A percentile compares a stretch with the other conserved stretches of the same genome.
Evolutionary conservation across 2,888 invertebrate species (phyloP).

Genomic region (Argyra leucocephala): DNA sequence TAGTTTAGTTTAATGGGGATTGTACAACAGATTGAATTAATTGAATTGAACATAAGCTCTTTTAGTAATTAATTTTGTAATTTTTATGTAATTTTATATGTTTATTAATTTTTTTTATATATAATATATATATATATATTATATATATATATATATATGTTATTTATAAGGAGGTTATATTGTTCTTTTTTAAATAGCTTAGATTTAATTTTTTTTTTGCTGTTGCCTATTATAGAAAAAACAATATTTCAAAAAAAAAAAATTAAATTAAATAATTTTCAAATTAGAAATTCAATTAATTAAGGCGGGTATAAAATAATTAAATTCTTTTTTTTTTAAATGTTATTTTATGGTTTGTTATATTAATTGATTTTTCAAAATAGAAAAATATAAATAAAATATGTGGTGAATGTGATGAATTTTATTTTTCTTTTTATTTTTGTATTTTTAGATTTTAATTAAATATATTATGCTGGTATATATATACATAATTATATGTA

Average conservation of each 20-base stretch:
- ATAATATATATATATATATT: too few relatives aligned
- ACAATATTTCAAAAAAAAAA: not conserved
- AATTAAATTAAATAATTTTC: not conserved
- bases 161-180: not conserved
- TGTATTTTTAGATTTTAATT: too few relatives aligned
- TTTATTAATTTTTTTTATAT: not conserved
- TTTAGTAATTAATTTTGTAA: constrained; percentile 4
- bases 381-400: too few relatives aligned
- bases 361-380: too few relatives aligned
- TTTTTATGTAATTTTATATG: constrained; percentile 6
- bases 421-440: too few relatives aligned
- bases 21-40: constrained; percentile 4
- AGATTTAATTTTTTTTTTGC: not conserved
- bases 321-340: not conserved
- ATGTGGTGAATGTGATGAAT: too few relatives aligned
- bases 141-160: too few relatives aligned
- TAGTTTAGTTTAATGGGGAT: not conserved
- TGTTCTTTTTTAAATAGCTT: not conserved
- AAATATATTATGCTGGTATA: too few relatives aligned
- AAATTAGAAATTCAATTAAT: constrained; percentile 4
- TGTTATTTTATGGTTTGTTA: too few relatives aligned
- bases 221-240: not conserved
- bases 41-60: constrained; percentile 4
- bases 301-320: constrained; percentile 6
- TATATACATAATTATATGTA: too few relatives aligned